Conservation (phyloP, 2,797 vertebrate species). For the Manis pentadactyla region DNA sequence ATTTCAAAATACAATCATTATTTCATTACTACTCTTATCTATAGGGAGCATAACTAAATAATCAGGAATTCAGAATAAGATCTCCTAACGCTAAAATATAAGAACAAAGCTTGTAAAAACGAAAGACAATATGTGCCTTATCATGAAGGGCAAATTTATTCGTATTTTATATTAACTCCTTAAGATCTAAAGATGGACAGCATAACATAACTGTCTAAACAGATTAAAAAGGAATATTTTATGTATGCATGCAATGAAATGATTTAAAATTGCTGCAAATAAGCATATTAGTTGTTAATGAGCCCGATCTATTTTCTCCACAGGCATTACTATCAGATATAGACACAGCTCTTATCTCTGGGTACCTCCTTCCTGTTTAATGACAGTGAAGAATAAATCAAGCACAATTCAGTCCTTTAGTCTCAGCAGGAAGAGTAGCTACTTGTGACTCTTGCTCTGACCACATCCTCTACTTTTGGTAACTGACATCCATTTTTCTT, state of each 20-base stretch:
- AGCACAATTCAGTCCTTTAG: not conserved
- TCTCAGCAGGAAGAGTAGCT: not conserved
- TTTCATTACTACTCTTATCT: not conserved
- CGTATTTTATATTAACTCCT: not conserved
- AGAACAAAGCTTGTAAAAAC: not conserved
- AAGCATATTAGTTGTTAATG: not conserved
- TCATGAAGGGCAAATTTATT: not conserved
- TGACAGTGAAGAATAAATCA: not conserved
- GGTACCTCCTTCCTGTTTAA: not conserved
- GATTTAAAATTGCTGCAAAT: not conserved
- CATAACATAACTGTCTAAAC: not conserved
- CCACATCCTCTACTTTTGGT: not conserved
- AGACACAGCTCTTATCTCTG: not conserved
- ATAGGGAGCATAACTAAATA: not conserved
- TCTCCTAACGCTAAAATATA: not conserved
- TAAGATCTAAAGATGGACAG: not conserved
- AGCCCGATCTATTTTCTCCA: not conserved
- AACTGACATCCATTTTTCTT: not conserved
- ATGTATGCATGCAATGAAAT: not conserved
- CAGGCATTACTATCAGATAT: not conserved
- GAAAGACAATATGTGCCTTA: not conserved
- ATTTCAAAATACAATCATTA: not conserved
- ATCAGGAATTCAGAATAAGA: not conserved
- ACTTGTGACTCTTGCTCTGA: not conserved
- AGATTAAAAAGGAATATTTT: not conserved